These are phyloP conservation scores for Cantharis flavilabris DNA, from an alignment of 2,888 invertebrate genomes.

Conservation along the genomic window DNA sequence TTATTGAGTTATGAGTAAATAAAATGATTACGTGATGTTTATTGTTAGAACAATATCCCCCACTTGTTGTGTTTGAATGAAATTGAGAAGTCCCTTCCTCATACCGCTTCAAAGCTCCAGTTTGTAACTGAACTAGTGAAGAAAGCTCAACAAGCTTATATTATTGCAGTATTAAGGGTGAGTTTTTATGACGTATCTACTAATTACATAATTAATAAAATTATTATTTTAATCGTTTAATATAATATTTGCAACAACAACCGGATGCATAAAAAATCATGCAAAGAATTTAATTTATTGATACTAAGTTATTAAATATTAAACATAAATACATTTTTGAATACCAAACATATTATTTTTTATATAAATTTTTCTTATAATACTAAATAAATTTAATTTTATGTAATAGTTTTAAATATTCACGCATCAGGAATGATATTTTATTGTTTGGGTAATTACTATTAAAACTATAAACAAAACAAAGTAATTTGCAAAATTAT, in stretches of 20 bases:
- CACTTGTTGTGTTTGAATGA: conserved; percentile 27
- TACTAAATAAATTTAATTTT: neutral
- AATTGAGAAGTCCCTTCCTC: conserved; percentile 24
- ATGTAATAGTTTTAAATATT: neutral
- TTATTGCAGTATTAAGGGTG: neutral
- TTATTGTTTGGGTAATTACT: neutral
- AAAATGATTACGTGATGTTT: conserved; percentile 27
- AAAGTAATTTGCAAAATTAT: neutral
- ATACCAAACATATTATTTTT: neutral
- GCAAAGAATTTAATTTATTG: neutral
- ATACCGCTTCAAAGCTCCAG: conserved; percentile 22
- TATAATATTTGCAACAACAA: neutral
- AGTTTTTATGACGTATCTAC: neutral
- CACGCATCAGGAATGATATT: neutral
- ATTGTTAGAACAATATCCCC: conserved; percentile 27
- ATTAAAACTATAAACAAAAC: neutral
- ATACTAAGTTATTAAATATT: neutral
- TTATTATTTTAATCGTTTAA: neutral
- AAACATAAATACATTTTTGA: too few species aligned
- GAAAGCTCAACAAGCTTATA: conserved; percentile 18
- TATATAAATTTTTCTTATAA: neutral
- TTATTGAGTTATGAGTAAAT: conserved; percentile 12
- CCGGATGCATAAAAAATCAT: neutral
- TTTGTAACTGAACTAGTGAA: conserved; percentile 22
- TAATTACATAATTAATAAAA: neutral